phyloP scores from a whole-genome alignment of 2,888 invertebrate genomes.

The Meteorus cinctellus region DNA sequence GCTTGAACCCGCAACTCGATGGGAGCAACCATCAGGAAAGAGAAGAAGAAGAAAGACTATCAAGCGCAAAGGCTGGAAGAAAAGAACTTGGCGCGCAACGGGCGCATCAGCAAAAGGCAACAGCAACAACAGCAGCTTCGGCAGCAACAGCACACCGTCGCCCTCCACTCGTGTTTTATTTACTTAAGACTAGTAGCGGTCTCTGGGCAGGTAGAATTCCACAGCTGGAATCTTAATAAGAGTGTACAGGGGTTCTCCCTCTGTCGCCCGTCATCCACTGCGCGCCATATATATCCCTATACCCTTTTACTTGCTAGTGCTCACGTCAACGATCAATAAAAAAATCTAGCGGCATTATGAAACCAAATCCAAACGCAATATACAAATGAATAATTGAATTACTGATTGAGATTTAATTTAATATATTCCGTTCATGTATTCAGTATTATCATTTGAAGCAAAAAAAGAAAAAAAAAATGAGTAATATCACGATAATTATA shows the following conservation, averaged over 20 bases:
- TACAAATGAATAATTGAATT: neutral
- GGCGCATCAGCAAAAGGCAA: constrained; percentile 46
- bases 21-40: neutral
- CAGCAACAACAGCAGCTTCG: constrained; percentile 46
- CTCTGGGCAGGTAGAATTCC: constrained; percentile 72
- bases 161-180: constrained; percentile 71
- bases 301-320: neutral
- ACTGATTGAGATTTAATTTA: neutral
- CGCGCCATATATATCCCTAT: neutral
- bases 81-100: constrained; percentile 31
- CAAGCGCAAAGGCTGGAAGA: constrained; percentile 32
- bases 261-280: constrained; percentile 24
- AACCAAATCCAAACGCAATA: neutral
- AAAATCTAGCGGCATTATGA: neutral
- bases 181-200: constrained; percentile 73
- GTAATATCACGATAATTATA: neutral
- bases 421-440: neutral
- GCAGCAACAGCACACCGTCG: constrained; percentile 58
- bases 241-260: constrained; percentile 70
- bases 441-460: neutral
- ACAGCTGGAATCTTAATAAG: constrained; percentile 73
- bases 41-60: neutral
- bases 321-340: neutral
- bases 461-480: no score
- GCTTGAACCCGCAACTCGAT: neutral